Evolutionary conservation across 2,797 vertebrate species (phyloP).

Genomic region (Nyctalus aviator): DNA sequence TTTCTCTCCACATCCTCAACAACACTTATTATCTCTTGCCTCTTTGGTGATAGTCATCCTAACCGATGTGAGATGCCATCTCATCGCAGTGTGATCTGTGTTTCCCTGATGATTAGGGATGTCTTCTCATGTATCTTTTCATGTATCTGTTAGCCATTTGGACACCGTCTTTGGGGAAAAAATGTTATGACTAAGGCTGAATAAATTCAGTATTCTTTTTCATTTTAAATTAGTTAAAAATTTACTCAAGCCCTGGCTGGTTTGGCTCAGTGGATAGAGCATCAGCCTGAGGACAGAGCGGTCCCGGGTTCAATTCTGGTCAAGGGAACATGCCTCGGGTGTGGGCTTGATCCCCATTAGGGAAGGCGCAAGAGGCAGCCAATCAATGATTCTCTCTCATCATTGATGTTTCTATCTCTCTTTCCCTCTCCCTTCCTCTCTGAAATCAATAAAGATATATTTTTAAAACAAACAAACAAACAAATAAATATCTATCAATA

Average conservation of each 20-base stretch:
- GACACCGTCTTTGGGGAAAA: neutral
- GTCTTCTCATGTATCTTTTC: neutral
- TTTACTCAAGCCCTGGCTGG: neutral
- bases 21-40: neutral
- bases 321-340: too few species aligned
- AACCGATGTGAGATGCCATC: neutral
- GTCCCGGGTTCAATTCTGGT: too few species aligned
- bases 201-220: neutral
- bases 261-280: too few species aligned
- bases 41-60: neutral
- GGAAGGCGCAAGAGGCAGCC: too few species aligned
- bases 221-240: conserved; percentile 20
- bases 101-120: neutral
- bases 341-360: too few species aligned
- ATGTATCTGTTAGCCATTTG: neutral
- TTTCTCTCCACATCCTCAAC: neutral
- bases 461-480: too few species aligned
- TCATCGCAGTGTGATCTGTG: neutral
- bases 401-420: too few species aligned
- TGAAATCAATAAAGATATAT: too few species aligned
- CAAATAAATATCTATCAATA: neutral
- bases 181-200: neutral
- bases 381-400: too few species aligned
- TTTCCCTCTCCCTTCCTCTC: too few species aligned
- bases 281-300: too few species aligned